A percentile compares a stretch with the other conserved stretches of the same genome.
Evolutionary conservation across 2,113 vertebrate genomes (phyloP).

Genomic region (Triplophysa siluroides): DNA sequence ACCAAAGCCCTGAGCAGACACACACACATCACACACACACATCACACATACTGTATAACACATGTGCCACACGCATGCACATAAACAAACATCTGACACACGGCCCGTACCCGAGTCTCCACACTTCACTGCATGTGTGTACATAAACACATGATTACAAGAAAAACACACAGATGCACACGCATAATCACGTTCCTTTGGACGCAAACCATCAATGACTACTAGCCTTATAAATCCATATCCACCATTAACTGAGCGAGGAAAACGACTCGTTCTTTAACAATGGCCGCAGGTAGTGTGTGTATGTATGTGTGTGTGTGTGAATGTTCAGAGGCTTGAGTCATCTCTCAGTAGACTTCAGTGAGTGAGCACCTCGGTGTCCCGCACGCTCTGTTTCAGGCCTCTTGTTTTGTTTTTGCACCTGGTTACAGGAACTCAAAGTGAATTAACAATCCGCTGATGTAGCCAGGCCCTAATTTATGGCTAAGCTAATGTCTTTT

Average conservation of each 20-base stretch:
- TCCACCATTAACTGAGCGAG: slow-evolving; percentile 6
- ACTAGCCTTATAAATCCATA: slow-evolving; percentile 39
- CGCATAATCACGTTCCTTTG: slow-evolving; percentile 26
- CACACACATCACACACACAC: slow-evolving; percentile 72
- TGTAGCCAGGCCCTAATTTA: slow-evolving; percentile 56
- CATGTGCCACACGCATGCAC: slow-evolving; percentile 59
- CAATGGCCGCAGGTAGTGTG: slow-evolving; percentile 35
- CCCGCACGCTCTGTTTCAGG: slow-evolving; percentile 50
- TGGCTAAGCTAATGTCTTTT: slow-evolving; percentile 58
- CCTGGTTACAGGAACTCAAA: slow-evolving; percentile 58
- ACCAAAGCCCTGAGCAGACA: slow-evolving; percentile 77
- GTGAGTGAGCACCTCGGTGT: slow-evolving; percentile 57
- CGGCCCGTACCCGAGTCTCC: slow-evolving; percentile 16
- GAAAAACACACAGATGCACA: slow-evolving; percentile 36
- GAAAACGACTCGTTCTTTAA: slow-evolving; percentile 40
- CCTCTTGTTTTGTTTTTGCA: slow-evolving; percentile 58
- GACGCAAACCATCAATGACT: slow-evolving; percentile 32
- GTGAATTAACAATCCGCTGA: slow-evolving; percentile 56
- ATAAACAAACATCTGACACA: slow-evolving; percentile 49
- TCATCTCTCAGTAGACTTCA: slow-evolving; percentile 51
- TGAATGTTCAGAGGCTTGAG: slow-evolving; percentile 52
- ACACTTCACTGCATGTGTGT: slow-evolving; percentile 30
- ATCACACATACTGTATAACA: slow-evolving; percentile 52
- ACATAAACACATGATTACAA: slow-evolving; percentile 44
- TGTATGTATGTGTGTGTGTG: slow-evolving; percentile 37